Evolutionary conservation across 2,797 vertebrate genomes (phyloP), one percentile per base, ranked within the genome.

Genomic region (Acrocephalus scirpaceus): DNA sequence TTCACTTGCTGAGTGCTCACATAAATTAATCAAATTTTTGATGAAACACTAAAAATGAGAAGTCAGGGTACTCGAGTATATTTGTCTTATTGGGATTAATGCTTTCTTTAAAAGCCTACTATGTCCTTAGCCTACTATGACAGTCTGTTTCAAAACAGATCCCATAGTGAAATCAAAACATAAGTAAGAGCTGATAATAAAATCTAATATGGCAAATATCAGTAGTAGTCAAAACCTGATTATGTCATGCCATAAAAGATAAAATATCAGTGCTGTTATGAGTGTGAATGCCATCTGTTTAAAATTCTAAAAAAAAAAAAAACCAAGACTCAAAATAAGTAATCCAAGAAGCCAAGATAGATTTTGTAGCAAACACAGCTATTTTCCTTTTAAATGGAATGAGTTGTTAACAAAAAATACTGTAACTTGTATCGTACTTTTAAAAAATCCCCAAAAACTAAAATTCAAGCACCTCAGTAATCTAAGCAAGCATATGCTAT

Each of bases 61-160:
- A 75, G n/a, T 69, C 29, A 67, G 16, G 36, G 18, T 86, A 50
- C 10, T 86, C 4, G 7, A 75, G 6, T 65, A 15, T 92, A 47
- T 91, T 69, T 45, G 6, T 91, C 40, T 91, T 83, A 42, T 5
- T 65, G 32, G n/a, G 62, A 56, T 75, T 88, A 86, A 78, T 66
- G 26, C 23, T 73, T 78, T 88, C 47, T 87, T 78, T 78, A 11
- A 82, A 80, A 80, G 38, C 38, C 38, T 12, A 40, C 47, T 42
- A 18, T 75, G 18, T 58, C 44, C n/a, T 75, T 73, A 85, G 29
- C 45, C 20, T 60, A 76, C 40, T 48, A 11, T 61, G 27, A 42
- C 34, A 73, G 30, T 54, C 34, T 72, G 51, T 91, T 95, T 95
- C 80, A 38, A 95, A 95, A 85, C 71, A 94, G 44, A 88, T 76